Evolutionary conservation across 1,140 invertebrate genomes (phyloP), one percentile per base, ranked within the genome.

Genomic region (Dufourea novaeangliae): DNA sequence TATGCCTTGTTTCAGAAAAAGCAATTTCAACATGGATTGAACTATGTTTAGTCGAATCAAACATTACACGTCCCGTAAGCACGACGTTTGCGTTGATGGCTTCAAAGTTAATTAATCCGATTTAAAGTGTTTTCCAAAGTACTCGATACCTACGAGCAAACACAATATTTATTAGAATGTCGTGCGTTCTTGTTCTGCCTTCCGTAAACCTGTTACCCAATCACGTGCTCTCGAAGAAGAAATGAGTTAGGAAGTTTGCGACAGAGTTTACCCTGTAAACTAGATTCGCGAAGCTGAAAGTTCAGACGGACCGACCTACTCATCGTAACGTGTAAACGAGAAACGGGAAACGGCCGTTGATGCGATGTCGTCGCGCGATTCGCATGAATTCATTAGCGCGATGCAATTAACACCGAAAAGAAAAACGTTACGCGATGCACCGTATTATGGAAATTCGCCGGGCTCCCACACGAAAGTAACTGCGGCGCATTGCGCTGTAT

Each of bases 291-390:
- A 14, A 11, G n/a, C 12, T n/a, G 70, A 6, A 63, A 63, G 8
- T 27, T 11, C 14, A 59, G 12, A 6, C 70, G 32, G 17, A 4
- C 46, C n/a, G 11, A 34, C 64, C 32, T 52, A 64, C 25, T 73
- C 64, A 73, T 39, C 59, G 17, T 41, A n/a, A 17, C 25, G 59
- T 29, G 61, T 64, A 73, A 64, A 54, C 17, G 44, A n/a, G n/a
- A n/a, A n/a, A n/a, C n/a, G n/a, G 34, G 29, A 73, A 73, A 64
- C 34, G 39, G 22, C 44, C 59, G 20, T 52, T 29, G n/a, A 32
- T 29, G 61, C 25, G 20, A n/a, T n/a, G n/a, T n/a, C 44, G 11
- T 32, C 32, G 20, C 20, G 14, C n/a, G n/a, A n/a, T n/a, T n/a
- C n/a, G 27, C 11, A 22, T n/a, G 4, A 67, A 67, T 67, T 67